Evolutionary conservation across 2,888 invertebrate species (phyloP).

Genomic region (Eupithecia subumbrata): DNA sequence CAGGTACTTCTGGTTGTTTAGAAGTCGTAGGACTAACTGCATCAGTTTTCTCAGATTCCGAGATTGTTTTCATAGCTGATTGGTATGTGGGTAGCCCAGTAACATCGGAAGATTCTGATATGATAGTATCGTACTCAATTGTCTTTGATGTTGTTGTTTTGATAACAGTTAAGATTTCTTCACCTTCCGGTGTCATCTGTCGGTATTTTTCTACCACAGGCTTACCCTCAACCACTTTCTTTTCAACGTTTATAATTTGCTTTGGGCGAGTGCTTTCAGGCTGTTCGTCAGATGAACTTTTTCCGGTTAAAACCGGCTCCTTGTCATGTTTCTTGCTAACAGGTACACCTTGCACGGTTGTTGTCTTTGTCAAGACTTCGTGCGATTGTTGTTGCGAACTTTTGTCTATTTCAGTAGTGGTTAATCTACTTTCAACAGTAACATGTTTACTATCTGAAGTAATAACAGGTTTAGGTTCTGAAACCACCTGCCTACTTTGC

Average conservation of each 20-base stretch:
- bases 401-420: conserved; percentile 18
- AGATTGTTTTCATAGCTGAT: conserved; percentile 9
- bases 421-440: conserved; percentile 27
- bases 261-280: conserved; percentile 36
- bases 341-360: not conserved
- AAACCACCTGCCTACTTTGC: conserved; percentile 24
- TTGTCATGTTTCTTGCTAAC: conserved; percentile 32
- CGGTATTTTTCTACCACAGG: conserved; percentile 56
- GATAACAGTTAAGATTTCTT: conserved; percentile 58
- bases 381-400: conserved; percentile 10
- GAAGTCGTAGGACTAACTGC: conserved; percentile 13
- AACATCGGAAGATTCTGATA: conserved; percentile 38
- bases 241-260: conserved; percentile 41
- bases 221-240: conserved; percentile 49
- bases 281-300: conserved; percentile 24
- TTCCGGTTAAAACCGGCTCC: conserved; percentile 43
- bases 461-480: conserved; percentile 20
- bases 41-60: conserved; percentile 6
- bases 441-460: conserved; percentile 30
- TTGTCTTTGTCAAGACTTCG: conserved; percentile 3
- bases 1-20: conserved; percentile 13
- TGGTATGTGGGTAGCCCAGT: conserved; percentile 29
- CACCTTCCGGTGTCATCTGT: conserved; percentile 52
- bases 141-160: conserved; percentile 61
- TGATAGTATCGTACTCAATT: conserved; percentile 49